phyloP scores from a whole-genome alignment of 2,113 vertebrate genomes.

The Turnix velox region DNA sequence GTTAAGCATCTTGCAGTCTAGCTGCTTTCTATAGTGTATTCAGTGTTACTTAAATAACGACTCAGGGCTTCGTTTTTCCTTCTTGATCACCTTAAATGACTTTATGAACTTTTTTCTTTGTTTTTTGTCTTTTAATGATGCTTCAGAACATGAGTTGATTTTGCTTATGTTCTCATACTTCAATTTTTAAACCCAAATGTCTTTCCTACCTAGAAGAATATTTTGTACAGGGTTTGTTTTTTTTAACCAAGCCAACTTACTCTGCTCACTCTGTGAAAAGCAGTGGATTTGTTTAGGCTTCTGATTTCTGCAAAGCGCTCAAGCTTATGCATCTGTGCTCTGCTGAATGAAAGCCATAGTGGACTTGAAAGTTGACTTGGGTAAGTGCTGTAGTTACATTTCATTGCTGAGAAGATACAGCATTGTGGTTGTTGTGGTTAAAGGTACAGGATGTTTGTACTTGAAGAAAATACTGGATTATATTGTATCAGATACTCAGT shows the following conservation, averaged over 20 bases:
- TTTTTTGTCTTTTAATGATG: not conserved
- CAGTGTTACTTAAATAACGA: not conserved
- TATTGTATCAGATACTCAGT: not conserved
- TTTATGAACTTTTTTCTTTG: not conserved
- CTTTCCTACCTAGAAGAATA: not conserved
- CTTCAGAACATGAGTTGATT: not conserved
- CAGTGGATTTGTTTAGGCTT: not conserved
- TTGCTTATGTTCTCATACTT: not conserved
- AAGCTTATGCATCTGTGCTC: not conserved
- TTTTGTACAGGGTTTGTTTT: not conserved
- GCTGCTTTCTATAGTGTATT: not conserved
- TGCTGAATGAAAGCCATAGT: not conserved
- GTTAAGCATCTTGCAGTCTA: not conserved
- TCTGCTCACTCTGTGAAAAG: not conserved
- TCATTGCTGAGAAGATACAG: not conserved
- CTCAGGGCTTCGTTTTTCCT: not conserved
- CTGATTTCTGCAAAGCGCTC: not conserved
- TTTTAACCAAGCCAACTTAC: not conserved
- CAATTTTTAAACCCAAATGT: not conserved
- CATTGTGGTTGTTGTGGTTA: too few species aligned
- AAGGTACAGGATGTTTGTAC: not conserved
- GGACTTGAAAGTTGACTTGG: not conserved
- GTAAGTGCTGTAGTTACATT: not conserved
- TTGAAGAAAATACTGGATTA: not conserved
- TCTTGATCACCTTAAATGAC: not conserved